A percentile compares a stretch with the other conserved stretches of the same genome.
phyloP scores from a whole-genome alignment of 2,888 invertebrate genomes.

The Seira musarum region DNA sequence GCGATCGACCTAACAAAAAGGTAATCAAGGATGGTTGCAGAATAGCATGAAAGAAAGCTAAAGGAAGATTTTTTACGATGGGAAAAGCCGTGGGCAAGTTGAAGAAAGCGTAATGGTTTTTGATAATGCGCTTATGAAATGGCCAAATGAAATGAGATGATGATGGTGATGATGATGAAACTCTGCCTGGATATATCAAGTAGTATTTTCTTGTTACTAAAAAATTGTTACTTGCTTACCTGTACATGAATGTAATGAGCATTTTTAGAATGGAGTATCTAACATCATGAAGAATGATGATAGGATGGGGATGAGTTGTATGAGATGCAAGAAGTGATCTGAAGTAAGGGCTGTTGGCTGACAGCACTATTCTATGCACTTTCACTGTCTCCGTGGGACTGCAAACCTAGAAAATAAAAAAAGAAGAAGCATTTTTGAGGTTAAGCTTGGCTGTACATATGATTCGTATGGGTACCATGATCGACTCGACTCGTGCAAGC shows the following conservation, averaged over 20 bases:
- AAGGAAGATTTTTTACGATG: no score
- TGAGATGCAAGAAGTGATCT: conserved; percentile 66
- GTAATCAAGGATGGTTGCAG: no score
- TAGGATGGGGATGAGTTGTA: conserved; percentile 68
- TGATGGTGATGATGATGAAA: no score
- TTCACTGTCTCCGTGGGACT: conserved; percentile 68
- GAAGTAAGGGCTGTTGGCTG: conserved; percentile 69
- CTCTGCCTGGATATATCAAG: no score
- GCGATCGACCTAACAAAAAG: no score
- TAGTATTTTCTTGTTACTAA: no score
- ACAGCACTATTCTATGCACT: conserved; percentile 68
- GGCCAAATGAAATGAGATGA: no score
- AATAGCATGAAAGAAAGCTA: no score
- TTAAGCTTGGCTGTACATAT: no score
- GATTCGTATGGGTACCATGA: conserved; percentile 1
- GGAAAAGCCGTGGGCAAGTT: no score
- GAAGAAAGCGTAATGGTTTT: no score
- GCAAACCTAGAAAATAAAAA: conserved; percentile 60
- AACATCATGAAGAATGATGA: conserved; percentile 69
- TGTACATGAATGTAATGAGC: conserved; percentile 70
- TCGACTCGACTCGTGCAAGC: background rate
- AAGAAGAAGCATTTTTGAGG: background rate
- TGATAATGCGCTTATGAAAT: no score
- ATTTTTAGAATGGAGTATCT: conserved; percentile 67
- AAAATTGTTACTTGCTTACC: conserved; percentile 48